phyloP scores from a whole-genome alignment of 1,140 invertebrate genomes.

The Drosophila bocqueti region DNA sequence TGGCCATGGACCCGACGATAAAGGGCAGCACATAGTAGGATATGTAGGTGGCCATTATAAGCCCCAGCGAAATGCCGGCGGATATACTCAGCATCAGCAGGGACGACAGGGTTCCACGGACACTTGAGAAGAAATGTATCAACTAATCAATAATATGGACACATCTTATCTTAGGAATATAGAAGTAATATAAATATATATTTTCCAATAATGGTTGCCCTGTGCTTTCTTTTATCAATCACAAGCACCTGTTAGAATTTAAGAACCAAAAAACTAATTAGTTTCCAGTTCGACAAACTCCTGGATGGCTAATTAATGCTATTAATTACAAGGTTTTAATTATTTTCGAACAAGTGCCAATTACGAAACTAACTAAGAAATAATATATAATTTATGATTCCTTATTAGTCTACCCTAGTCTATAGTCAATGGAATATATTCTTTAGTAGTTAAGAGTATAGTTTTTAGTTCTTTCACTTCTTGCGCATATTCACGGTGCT shows the following conservation, averaged over 20 bases:
- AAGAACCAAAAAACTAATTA: background rate
- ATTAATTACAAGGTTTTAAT: too few species aligned
- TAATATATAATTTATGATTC: background rate
- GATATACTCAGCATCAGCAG: conserved; percentile 52
- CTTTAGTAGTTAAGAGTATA: background rate
- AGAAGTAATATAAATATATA: background rate
- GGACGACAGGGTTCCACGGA: conserved; percentile 63
- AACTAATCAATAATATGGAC: background rate
- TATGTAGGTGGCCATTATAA: conserved; percentile 44
- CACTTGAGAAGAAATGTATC: conserved; percentile 21
- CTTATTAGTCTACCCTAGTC: background rate
- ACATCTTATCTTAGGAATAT: background rate
- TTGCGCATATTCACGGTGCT: background rate
- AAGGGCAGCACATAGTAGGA: conserved; percentile 59
- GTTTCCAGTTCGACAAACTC: too few species aligned
- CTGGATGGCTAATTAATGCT: too few species aligned
- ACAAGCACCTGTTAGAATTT: background rate
- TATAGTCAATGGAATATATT: background rate
- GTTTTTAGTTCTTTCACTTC: background rate
- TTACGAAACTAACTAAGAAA: background rate
- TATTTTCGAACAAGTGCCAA: background rate
- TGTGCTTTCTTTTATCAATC: background rate
- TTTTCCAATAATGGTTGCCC: background rate
- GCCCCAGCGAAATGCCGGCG: conserved; percentile 56
- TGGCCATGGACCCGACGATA: conserved; percentile 37